phyloP scores from a whole-genome alignment of 2,113 vertebrate genomes.

The Gambusia holbrooki region DNA sequence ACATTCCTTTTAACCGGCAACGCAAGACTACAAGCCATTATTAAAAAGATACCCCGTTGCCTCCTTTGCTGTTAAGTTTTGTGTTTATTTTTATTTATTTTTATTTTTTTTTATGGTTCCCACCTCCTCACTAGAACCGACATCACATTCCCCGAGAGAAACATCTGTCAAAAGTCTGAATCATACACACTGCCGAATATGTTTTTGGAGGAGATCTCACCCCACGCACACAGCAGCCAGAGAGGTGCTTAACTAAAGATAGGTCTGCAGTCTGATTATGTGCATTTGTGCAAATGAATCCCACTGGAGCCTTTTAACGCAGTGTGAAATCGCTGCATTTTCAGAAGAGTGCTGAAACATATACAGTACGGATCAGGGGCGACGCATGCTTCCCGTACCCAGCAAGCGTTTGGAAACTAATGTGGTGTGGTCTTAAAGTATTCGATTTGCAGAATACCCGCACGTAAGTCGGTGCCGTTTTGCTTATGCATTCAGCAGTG shows the following conservation, averaged over 20 bases:
- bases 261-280: constrained; percentile 54
- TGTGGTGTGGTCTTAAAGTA: background rate
- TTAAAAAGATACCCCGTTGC: constrained; percentile 22
- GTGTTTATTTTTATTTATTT: background rate
- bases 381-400: background rate
- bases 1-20: constrained; percentile 44
- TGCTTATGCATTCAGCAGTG: background rate
- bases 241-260: constrained; percentile 51
- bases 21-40: constrained; percentile 45
- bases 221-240: constrained; percentile 54
- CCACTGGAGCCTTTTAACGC: constrained; percentile 37
- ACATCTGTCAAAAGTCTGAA: constrained; percentile 67
- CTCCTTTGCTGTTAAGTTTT: constrained; percentile 28
- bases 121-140: constrained; percentile 62
- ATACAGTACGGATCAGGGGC: background rate
- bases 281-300: constrained; percentile 56
- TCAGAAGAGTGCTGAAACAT: constrained; percentile 2
- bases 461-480: background rate
- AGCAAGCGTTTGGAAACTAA: background rate
- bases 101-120: constrained; percentile 49
- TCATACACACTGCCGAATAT: constrained; percentile 42
- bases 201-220: constrained; percentile 47
- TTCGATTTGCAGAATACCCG: background rate
- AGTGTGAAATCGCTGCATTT: constrained; percentile 31
- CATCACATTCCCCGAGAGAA: constrained; percentile 53